A percentile compares a stretch with the other conserved stretches of the same genome.
phyloP scores from a whole-genome alignment of 2,797 vertebrate genomes.

The Allobates femoralis region DNA sequence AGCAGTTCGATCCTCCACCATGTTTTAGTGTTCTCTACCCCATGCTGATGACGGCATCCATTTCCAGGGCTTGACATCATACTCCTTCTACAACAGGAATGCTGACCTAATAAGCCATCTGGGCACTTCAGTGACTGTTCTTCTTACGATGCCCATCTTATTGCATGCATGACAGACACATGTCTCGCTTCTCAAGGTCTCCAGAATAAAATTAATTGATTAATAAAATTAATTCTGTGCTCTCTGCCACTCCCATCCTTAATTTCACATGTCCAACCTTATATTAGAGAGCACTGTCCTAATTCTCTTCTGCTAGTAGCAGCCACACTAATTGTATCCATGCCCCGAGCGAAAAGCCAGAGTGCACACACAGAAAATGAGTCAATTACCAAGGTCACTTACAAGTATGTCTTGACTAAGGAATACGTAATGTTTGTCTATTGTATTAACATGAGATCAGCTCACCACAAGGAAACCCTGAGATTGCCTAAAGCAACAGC shows the following conservation, averaged over 20 bases:
- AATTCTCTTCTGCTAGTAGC: conserved; percentile 68
- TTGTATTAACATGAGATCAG: conserved; percentile 72
- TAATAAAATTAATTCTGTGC: conserved; percentile 61
- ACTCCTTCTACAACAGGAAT: conserved; percentile 31
- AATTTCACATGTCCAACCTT: conserved; percentile 63
- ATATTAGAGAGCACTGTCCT: conserved; percentile 65
- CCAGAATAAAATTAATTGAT: no score
- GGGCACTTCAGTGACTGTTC: conserved; percentile 31
- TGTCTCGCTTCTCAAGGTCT: not conserved
- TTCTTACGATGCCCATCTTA: not conserved
- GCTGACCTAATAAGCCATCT: conserved; percentile 70
- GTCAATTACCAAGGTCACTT: conserved; percentile 58
- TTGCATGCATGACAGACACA: not conserved
- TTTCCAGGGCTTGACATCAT: conserved; percentile 82
- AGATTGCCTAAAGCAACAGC: conserved; percentile 73
- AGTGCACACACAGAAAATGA: conserved; percentile 42
- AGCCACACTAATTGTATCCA: conserved; percentile 62
- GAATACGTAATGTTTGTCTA: conserved; percentile 69
- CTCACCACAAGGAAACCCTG: conserved; percentile 77
- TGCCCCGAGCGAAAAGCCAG: conserved; percentile 49
- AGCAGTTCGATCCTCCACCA: conserved; percentile 76
- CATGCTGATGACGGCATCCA: conserved; percentile 82
- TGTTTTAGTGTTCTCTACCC: conserved; percentile 75
- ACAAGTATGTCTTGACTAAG: conserved; percentile 56
- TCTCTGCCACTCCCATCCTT: conserved; percentile 49